A percentile compares a stretch with the other conserved stretches of the same genome.
These are phyloP conservation scores for Drosophila subpulchrella DNA, from an alignment of 1,140 invertebrate genomes.

Conservation along the genomic window DNA sequence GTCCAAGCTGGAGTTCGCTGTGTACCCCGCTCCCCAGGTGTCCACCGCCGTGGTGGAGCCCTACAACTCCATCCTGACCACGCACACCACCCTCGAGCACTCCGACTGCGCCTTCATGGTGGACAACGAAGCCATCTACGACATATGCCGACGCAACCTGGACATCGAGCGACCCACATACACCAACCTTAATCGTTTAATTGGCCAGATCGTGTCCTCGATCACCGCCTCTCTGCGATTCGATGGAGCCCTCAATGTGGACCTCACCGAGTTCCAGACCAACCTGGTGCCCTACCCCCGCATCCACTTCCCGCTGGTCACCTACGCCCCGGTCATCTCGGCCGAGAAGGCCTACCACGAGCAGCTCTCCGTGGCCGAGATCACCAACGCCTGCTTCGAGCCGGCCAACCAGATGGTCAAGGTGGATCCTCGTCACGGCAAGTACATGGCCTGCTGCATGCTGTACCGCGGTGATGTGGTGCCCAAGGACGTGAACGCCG, in stretches of 20 bases:
- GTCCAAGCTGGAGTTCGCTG: constrained; percentile 12
- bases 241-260: constrained; percentile 4
- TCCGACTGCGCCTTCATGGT: constrained; percentile 11
- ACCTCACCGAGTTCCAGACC: constrained; percentile 10
- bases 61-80: constrained; percentile 11
- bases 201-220: constrained; percentile 7
- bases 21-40: constrained; percentile 4
- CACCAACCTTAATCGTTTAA: constrained; percentile 5
- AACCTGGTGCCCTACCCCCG: constrained; percentile 7
- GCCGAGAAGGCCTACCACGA: constrained; percentile 13
- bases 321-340: constrained; percentile 9
- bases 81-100: constrained; percentile 9
- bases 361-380: constrained; percentile 12
- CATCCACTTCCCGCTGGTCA: constrained; percentile 11
- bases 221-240: constrained; percentile 9
- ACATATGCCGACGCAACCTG: constrained; percentile 6
- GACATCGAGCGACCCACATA: constrained; percentile 8
- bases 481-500: constrained; percentile 10
- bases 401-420: constrained; percentile 11
- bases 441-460: constrained; percentile 14
- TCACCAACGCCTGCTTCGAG: constrained; percentile 10
- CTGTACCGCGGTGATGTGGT: constrained; percentile 8
- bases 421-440: constrained; percentile 8
- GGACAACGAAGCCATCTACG: constrained; percentile 10
- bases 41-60: constrained; percentile 11